Percentiles rank a stretch among this genome's conserved stretches.
Evolutionary conservation across 2,888 invertebrate species (phyloP).

Genomic region (Perizoma flavofasciatum): DNA sequence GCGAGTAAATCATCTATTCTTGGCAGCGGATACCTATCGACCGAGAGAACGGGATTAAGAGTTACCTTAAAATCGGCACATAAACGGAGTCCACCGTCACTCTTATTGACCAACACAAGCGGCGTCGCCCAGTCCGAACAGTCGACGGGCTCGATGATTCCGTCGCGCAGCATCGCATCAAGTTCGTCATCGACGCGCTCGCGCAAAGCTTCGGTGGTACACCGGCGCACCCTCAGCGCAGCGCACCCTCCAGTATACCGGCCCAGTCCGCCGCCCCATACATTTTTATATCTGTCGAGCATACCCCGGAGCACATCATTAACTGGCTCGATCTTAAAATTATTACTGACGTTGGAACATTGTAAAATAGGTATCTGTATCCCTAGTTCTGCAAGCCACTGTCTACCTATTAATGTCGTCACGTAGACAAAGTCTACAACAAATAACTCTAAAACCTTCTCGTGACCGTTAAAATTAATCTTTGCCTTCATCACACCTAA

Average conservation of each 20-base stretch:
- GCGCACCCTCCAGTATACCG: constrained; percentile 31
- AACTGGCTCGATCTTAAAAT: not conserved
- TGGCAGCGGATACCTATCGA: constrained; percentile 38
- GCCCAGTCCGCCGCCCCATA: constrained; percentile 30
- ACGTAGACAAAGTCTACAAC: constrained; percentile 33
- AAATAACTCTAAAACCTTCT: constrained; percentile 36
- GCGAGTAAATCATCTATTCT: constrained; percentile 32
- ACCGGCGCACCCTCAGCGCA: constrained; percentile 14
- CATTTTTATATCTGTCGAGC: constrained; percentile 1
- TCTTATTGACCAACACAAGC: constrained; percentile 29
- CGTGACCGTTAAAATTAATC: constrained; percentile 14
- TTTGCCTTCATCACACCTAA: constrained; percentile 8
- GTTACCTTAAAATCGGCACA: constrained; percentile 43
- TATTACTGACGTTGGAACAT: not conserved
- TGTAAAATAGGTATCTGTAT: constrained; percentile 19
- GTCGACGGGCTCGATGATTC: constrained; percentile 35
- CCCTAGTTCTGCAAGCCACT: constrained; percentile 36
- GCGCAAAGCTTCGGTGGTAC: constrained; percentile 33
- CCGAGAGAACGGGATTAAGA: constrained; percentile 24
- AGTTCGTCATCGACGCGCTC: constrained; percentile 40
- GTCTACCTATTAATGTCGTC: constrained; percentile 36
- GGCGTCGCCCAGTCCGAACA: constrained; percentile 40
- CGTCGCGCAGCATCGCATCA: constrained; percentile 40
- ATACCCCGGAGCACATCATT: not conserved
- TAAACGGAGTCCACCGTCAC: constrained; percentile 35